These are phyloP conservation scores for Palloptera scutellata DNA, from an alignment of 2,888 invertebrate species.

Conservation along the genomic window DNA sequence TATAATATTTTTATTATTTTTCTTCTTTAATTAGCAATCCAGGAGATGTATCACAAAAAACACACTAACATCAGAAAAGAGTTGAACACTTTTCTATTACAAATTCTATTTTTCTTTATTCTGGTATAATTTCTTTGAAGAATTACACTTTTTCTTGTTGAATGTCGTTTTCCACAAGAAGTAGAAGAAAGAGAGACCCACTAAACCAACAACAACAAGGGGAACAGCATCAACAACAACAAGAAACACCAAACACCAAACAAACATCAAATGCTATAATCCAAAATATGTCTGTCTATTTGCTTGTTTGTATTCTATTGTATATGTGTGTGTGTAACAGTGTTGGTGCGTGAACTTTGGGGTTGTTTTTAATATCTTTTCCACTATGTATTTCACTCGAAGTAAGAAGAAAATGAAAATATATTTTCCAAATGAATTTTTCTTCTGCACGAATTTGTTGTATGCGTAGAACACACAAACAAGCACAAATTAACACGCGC, in stretches of 20 bases:
- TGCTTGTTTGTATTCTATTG: not conserved
- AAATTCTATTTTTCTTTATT: too few species aligned
- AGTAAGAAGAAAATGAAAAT: not conserved
- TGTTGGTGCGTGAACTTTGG: constrained; percentile 8
- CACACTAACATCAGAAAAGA: too few species aligned
- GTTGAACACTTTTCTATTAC: too few species aligned
- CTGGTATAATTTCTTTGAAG: too few species aligned
- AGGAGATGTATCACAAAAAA: not conserved
- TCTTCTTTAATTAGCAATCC: not conserved
- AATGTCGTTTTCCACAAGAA: not conserved
- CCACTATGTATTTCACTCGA: not conserved
- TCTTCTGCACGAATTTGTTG: not conserved
- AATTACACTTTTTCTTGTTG: not conserved
- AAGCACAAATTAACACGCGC: not conserved
- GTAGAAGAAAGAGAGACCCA: not conserved
- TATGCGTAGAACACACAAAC: not conserved
- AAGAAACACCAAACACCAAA: not conserved
- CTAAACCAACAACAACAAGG: not conserved
- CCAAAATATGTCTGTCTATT: constrained; percentile 15
- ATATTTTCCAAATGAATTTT: constrained; percentile 11
- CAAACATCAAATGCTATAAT: constrained; percentile 7
- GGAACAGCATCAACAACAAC: not conserved
- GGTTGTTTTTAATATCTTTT: constrained; percentile 12
- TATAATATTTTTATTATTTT: constrained; percentile 6
- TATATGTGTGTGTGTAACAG: constrained; percentile 7